Evolutionary conservation across 2,113 vertebrate genomes (phyloP).

Genomic region (Vicugna pacos): DNA sequence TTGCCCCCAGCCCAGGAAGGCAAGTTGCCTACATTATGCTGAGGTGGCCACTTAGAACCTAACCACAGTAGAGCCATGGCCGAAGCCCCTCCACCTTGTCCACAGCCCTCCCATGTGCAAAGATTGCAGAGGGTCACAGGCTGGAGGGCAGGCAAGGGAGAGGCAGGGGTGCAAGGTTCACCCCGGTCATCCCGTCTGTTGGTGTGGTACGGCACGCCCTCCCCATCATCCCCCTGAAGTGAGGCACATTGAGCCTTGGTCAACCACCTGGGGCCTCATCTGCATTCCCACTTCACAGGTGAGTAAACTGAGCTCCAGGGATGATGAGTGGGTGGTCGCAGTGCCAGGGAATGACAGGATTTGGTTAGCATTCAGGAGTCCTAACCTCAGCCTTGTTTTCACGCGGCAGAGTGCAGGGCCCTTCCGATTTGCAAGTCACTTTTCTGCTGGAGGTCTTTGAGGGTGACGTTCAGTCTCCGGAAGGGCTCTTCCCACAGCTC

Average conservation of each 20-base stretch:
- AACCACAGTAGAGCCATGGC: background rate
- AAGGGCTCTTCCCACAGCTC: background rate
- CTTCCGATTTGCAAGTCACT: background rate
- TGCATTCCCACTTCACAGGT: background rate
- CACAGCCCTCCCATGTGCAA: background rate
- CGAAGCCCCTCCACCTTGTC: background rate
- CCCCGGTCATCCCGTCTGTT: accelerated
- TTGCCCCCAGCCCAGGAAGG: background rate
- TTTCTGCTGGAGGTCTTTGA: background rate
- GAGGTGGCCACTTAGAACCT: background rate
- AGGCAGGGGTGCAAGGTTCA: background rate
- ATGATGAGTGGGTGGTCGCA: background rate
- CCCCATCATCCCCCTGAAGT: background rate
- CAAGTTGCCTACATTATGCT: background rate
- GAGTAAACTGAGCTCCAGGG: background rate
- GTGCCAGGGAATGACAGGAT: background rate
- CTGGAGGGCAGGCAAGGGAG: background rate
- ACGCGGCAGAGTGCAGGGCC: background rate
- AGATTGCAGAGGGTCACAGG: background rate
- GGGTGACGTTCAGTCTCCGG: background rate
- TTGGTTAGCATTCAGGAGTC: background rate
- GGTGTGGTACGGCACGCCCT: background rate
- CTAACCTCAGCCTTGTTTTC: background rate
- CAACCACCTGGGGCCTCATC: background rate
- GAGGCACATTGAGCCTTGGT: background rate